Evolutionary conservation across 2,797 vertebrate genomes (phyloP), one percentile per base, ranked within the genome.

Genomic region (Chaetophractus vellerosus): DNA sequence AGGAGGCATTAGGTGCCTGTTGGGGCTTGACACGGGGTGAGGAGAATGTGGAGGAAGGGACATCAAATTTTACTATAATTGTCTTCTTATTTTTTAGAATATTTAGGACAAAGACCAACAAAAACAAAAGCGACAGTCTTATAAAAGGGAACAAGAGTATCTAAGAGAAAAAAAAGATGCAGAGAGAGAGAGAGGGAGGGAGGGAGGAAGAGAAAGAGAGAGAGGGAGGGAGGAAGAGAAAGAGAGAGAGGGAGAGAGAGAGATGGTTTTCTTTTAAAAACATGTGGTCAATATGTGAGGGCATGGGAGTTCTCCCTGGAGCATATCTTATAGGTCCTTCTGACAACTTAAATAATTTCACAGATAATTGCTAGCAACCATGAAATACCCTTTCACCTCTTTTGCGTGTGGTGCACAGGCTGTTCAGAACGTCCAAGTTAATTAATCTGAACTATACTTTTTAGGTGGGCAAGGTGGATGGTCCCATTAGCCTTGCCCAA

Each of bases 341-440:
- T 92, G 94, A 96, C 75, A 93, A 90, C n/a, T 88, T 93, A 88
- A 89, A 91, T 95, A 93, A 97, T 89, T 93, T 95, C 76, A 90
- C 71, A 96, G 87, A 66, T 96, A 96, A 96, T 95, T 96, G 86
- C 84, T 96, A 95, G 89, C 72, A 92, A 94, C 55, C 64, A n/a
- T 55, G 41, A 86, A 83, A 86, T 74, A 81, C 80, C 52, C 94
- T 95, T 95, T 93, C 64, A 96, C 92, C 80, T 88, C n/a, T 93
- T 96, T 11, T 75, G 75, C 69, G 81, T 78, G 8, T 94, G n/a
- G 66, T 84, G 3, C 31, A 91, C 26, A 55, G 86, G 28, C 80
- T 87, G 45, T 87, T 93, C 64, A 93, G 76, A 85, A 82, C 16
- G 48, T 92, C 72, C n/a, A 41, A n/a, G 66, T 90, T 96, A 95